Percentiles rank a stretch among this genome's conserved stretches.
These are phyloP conservation scores for Lycaena phlaeas DNA, from an alignment of 2,888 invertebrate genomes.

Conservation along the genomic window DNA sequence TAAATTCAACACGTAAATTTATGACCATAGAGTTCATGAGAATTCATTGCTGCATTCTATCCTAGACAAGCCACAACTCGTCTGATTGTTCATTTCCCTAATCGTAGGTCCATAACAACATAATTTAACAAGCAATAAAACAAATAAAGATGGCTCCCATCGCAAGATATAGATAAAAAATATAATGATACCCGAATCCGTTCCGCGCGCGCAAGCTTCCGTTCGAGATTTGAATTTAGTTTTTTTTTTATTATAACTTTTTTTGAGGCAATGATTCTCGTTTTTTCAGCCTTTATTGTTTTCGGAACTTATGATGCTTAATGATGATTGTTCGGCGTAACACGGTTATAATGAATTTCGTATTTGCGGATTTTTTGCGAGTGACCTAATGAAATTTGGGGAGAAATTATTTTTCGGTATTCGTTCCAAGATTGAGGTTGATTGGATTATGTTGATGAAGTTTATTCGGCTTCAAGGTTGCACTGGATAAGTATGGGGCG, in stretches of 20 bases:
- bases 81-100: slow-evolving; percentile 1
- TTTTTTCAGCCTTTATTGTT: slow-evolving; percentile 34
- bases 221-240: slow-evolving; percentile 58
- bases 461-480: background rate
- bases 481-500: too few relatives aligned
- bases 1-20: too few relatives aligned
- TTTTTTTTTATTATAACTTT: slow-evolving; percentile 31
- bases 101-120: slow-evolving; percentile 14
- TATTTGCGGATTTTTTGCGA: slow-evolving; percentile 20
- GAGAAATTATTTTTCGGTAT: slow-evolving; percentile 16
- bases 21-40: too few relatives aligned
- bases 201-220: slow-evolving; percentile 56
- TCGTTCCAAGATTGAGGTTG: background rate
- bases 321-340: slow-evolving; percentile 45
- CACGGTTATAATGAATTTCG: slow-evolving; percentile 37
- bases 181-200: slow-evolving; percentile 61
- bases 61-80: background rate
- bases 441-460: slow-evolving; percentile 7
- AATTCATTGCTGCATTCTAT: background rate
- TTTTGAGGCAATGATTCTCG: slow-evolving; percentile 16
- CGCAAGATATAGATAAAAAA: slow-evolving; percentile 38
- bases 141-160: slow-evolving; percentile 38
- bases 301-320: slow-evolving; percentile 38
- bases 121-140: slow-evolving; percentile 30
- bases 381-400: slow-evolving; percentile 21